phyloP scores from a whole-genome alignment of 2,113 vertebrate species.

The Anguilla japonica region DNA sequence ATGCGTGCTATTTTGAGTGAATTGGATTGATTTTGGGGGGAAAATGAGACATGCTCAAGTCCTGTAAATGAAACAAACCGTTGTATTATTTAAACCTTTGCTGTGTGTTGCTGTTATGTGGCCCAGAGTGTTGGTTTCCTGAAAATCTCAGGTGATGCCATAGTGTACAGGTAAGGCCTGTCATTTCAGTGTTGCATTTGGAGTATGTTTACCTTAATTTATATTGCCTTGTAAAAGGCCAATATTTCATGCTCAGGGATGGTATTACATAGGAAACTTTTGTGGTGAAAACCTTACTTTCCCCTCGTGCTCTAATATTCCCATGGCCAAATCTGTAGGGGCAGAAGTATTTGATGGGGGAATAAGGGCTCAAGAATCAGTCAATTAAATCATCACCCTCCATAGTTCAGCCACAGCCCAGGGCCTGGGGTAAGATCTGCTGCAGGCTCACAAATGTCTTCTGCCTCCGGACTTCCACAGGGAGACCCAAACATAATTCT shows the following conservation, averaged over 20 bases:
- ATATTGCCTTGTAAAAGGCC: neutral
- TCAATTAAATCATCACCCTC: neutral
- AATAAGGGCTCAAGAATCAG: neutral
- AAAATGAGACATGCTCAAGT: neutral
- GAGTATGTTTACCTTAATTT: neutral
- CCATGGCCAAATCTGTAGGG: neutral
- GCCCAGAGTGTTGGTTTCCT: neutral
- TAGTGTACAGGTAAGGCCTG: too few species aligned
- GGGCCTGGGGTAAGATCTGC: neutral
- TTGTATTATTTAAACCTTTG: neutral
- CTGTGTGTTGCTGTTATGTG: neutral
- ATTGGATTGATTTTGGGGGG: neutral
- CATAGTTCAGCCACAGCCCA: neutral
- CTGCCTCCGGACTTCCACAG: neutral
- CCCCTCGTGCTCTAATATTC: neutral
- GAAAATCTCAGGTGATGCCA: neutral
- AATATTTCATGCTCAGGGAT: neutral
- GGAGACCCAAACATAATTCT: neutral
- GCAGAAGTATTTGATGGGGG: neutral
- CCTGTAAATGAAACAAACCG: neutral
- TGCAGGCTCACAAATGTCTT: neutral
- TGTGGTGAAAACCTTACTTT: neutral
- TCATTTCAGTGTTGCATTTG: neutral
- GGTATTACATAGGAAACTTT: neutral
- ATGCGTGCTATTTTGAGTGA: neutral